Evolutionary conservation across 2,797 vertebrate species (phyloP).

Genomic region (Macropus fuliginosus): DNA sequence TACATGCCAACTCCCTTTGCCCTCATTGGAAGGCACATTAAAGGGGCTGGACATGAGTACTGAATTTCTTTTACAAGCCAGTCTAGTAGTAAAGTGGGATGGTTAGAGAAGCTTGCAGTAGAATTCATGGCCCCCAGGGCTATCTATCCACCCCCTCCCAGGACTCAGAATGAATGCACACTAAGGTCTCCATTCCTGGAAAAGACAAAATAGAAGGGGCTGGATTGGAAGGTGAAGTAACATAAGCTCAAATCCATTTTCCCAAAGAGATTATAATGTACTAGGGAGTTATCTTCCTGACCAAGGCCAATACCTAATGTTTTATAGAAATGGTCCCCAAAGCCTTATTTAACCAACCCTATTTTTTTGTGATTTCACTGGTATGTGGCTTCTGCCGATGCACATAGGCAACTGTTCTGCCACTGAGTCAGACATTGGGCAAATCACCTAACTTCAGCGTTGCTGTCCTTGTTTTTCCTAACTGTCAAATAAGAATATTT

Average conservation of each 20-base stretch:
- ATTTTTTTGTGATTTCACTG: neutral
- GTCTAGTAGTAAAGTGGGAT: neutral
- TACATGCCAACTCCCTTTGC: neutral
- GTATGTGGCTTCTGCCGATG: neutral
- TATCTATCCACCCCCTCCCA: neutral
- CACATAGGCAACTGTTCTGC: neutral
- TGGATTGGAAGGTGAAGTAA: neutral
- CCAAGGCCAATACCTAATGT: rapidly evolving
- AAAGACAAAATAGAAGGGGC: neutral
- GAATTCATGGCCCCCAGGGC: neutral
- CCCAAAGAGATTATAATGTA: neutral
- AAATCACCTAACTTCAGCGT: neutral
- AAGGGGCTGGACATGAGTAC: neutral
- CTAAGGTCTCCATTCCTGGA: neutral
- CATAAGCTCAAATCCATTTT: neutral
- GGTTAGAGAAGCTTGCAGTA: neutral
- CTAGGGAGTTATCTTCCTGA: neutral
- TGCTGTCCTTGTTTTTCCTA: neutral
- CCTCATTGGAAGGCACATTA: neutral
- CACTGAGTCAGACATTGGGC: neutral
- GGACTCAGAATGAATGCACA: neutral
- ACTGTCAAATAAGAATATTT: neutral
- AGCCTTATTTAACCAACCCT: neutral
- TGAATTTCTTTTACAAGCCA: neutral
- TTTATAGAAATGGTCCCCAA: neutral